Evolutionary conservation across 2,797 vertebrate genomes (phyloP), one percentile per base, ranked within the genome.

Genomic region (Kryptolebias ocellatus): DNA sequence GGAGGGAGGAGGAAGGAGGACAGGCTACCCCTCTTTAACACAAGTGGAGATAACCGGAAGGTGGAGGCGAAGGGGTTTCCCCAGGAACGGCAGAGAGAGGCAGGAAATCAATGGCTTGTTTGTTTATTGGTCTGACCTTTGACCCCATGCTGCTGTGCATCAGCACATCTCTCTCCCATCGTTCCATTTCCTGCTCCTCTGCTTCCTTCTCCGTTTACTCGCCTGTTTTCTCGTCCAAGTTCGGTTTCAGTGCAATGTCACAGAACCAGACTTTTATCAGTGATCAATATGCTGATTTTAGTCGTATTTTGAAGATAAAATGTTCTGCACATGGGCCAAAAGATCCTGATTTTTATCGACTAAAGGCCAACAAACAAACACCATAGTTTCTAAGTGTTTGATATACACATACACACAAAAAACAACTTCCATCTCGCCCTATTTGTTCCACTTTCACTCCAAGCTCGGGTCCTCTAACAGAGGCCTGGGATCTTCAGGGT

Each of bases 71-170:
- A 51, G 53, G 74, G 74, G 55, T 61, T 75, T 88, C 72, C 83
- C 80, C 76, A 62, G 74, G 75, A 83, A 77, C 1, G 60, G 67
- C 0, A 16, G 66, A 55, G 63, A 57, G 77, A 62, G 74, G 81
- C 88, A 84, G 83, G 64, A 87, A 92, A 92, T 92, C 92, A 58
- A 93, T 92, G 77, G 5, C 20, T 78, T 84, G 87, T 90, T 90
- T 91, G 88, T 90, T 89, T 90, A 92, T 87, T 81, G 83, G 78
- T 56, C 70, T 84, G 89, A 91, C 88, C 87, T 87, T 61, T 45
- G 78, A 89, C 72, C 89, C 72, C 18, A 55, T 44, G 34, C 37
- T 53, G 73, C 69, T 60, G 75, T 62, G 60, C 64, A 72, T 70
- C 72, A 72, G 72, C 74, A 67, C 72, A 9, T 12, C 20, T 24